Percentiles rank a stretch among this genome's conserved stretches.
phyloP scores from a whole-genome alignment of 2,113 vertebrate species.

The Haliaeetus leucogaster region DNA sequence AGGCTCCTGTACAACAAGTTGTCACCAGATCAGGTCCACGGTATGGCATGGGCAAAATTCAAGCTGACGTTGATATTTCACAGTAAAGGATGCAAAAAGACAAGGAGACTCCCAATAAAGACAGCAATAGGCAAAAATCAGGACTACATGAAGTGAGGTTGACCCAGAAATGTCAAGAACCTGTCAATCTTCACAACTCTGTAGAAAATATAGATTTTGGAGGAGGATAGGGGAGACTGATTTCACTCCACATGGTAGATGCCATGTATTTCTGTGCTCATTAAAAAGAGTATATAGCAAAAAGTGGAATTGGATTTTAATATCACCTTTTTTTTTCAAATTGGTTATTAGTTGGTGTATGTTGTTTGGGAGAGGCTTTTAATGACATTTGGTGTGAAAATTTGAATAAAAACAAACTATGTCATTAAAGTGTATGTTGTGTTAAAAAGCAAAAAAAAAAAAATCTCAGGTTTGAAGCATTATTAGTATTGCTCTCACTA shows the following conservation, averaged over 20 bases:
- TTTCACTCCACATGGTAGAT: background rate
- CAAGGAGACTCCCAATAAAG: background rate
- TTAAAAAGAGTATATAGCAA: background rate
- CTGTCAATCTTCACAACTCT: background rate
- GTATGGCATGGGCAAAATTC: background rate
- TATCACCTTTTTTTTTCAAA: background rate
- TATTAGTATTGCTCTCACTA: background rate
- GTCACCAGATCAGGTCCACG: background rate
- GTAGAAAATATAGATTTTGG: background rate
- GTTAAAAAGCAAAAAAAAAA: background rate
- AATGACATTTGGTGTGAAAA: background rate
- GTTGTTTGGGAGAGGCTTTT: background rate
- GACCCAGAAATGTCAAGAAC: background rate
- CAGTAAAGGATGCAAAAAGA: background rate
- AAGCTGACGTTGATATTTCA: background rate
- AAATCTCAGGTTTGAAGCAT: background rate
- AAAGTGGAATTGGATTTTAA: background rate
- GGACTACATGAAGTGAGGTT: background rate
- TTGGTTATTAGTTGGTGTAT: rapidly evolving
- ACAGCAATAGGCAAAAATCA: background rate
- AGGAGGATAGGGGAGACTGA: rapidly evolving
- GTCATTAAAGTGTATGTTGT: background rate
- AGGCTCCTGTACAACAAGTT: background rate
- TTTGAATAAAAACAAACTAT: background rate
- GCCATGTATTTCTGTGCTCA: background rate